Base-by-base conservation (phyloP, 1,140 invertebrate genomes). In the Pogonus chalceus region DNA sequence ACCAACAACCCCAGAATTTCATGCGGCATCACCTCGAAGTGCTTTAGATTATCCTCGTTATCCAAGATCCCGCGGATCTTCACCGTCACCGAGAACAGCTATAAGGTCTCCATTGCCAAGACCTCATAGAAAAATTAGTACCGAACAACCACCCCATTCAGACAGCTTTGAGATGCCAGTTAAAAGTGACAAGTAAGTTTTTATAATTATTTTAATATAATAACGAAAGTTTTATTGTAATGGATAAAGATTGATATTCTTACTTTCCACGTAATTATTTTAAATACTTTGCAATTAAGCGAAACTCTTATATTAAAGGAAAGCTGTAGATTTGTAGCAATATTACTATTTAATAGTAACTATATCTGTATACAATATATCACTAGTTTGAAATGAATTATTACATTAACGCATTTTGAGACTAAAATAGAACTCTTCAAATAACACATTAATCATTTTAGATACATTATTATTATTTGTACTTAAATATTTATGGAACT, bases 11-110 rank as follows among this genome's bases (percentile, higher is more conserved):
- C 66, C 67, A 1, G 68, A 70, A 14, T 67, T 72, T 48, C 69
- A 71, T 63, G 69, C 69, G 53, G 66, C 70, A 0, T 75, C 74
- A 16, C 72, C 75, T 9, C 65, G 72, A 47, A 68, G 49, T n/a
- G 60, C 65, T 18, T 48, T 65, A 10, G 66, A 69, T 14, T 59
- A 63, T 39, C 10, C 49, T 24, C 18, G 53, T 55, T 60, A 46
- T 48, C 59, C 55, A 22, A 62, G 58, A 46, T 66, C 61, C 26
- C 61, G 60, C 55, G 63, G 60, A 49, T 65, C 61, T 9, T 69
- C 65, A 24, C 64, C 61, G 54, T 68, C 62, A 59, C 66, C 61
- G 53, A 57, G 63, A 56, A 60, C 65, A 1, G 60, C 65, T 9
- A 67, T 67, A 39, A 68, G 64, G 39, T 65, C 68, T 53, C 56